Percentiles rank a stretch among this genome's conserved stretches.
phyloP scores from a whole-genome alignment of 2,888 invertebrate species.

The Masnerella sp. region DNA sequence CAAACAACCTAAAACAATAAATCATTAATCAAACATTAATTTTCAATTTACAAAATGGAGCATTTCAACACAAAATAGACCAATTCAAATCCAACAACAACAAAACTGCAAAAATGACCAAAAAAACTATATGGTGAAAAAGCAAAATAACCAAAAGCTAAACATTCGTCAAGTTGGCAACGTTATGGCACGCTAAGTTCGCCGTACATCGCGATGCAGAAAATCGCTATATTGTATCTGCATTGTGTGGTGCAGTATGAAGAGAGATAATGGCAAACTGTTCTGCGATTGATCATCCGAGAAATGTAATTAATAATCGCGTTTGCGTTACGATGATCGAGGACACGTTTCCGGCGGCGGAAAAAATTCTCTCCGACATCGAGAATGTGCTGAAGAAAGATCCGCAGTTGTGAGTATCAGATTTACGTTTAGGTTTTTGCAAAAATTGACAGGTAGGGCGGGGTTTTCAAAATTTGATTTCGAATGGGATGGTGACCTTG shows the following conservation, averaged over 20 bases:
- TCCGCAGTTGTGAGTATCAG: conserved; percentile 84
- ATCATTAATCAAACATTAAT: too few relatives aligned
- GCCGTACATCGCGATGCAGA: conserved; percentile 26
- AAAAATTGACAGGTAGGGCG: conserved; percentile 37
- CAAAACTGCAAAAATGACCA: too few relatives aligned
- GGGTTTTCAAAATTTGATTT: conserved; percentile 38
- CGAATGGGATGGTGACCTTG: conserved; percentile 12
- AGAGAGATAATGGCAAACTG: conserved; percentile 57
- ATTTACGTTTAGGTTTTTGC: conserved; percentile 12
- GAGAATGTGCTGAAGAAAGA: conserved; percentile 86
- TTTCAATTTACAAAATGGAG: too few relatives aligned
- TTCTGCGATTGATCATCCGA: conserved; percentile 62
- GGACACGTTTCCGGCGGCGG: conserved; percentile 86
- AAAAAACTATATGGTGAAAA: too few relatives aligned
- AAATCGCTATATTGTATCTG: conserved; percentile 47
- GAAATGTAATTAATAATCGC: conserved; percentile 65
- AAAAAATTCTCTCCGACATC: conserved; percentile 89
- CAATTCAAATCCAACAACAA: too few relatives aligned
- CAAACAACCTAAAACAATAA: too few relatives aligned
- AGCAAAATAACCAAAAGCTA: too few relatives aligned
- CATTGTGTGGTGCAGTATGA: conserved; percentile 45
- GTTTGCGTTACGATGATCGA: conserved; percentile 78
- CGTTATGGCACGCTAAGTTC: neutral
- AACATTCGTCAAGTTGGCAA: too few relatives aligned
- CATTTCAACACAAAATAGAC: too few relatives aligned